Conservation (phyloP, 2,113 vertebrate species). For the Poecile atricapillus region DNA sequence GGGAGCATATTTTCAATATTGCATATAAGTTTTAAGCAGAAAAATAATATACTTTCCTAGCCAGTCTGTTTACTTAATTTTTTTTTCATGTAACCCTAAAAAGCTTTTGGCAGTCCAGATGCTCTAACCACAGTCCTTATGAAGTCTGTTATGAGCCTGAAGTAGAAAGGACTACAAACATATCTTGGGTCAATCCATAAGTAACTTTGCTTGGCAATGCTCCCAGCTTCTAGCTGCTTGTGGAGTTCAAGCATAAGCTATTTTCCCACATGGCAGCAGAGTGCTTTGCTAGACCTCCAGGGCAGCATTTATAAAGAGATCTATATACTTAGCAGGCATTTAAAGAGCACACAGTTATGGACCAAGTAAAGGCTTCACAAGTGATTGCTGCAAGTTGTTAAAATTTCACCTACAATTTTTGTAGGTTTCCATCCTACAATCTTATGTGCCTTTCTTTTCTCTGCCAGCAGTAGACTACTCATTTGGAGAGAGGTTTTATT, state of each 20-base stretch:
- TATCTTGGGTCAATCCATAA: constrained; percentile 41
- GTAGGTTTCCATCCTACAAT: not conserved
- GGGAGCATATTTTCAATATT: not conserved
- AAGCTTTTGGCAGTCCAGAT: constrained; percentile 46
- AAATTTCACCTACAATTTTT: not conserved
- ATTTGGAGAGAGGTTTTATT: not conserved
- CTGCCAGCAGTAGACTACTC: not conserved
- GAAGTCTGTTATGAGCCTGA: constrained; percentile 68
- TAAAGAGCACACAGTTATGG: not conserved
- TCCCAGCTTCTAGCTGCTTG: not conserved
- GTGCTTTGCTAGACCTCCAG: not conserved
- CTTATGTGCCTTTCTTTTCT: not conserved
- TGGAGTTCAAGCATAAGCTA: not conserved
- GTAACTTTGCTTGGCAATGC: constrained; percentile 33
- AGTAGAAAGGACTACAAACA: constrained; percentile 49
- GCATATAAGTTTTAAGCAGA: constrained; percentile 36
- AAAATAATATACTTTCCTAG: constrained; percentile 48
- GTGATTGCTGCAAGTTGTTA: not conserved
- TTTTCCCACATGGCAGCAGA: not conserved
- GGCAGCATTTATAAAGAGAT: not conserved
- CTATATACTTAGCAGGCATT: not conserved
- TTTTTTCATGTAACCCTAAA: constrained; percentile 50
- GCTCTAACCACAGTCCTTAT: constrained; percentile 62
- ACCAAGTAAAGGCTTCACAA: not conserved
- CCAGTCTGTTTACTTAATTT: constrained; percentile 31